These are phyloP conservation scores for Tetanocera ferruginea DNA, from an alignment of 2,888 invertebrate genomes.

Conservation along the genomic window DNA sequence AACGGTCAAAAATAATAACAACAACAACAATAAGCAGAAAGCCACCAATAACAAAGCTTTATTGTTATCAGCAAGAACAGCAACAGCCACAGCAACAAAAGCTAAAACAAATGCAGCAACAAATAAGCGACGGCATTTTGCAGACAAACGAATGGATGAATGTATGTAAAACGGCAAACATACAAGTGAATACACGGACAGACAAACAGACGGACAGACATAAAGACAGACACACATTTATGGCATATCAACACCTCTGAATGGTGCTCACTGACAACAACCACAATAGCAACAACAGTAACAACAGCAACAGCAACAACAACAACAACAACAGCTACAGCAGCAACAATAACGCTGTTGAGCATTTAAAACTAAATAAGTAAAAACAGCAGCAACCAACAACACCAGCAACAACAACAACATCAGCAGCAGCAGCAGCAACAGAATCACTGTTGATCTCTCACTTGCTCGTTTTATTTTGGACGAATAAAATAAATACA, in stretches of 20 bases:
- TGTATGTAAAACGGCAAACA: slow-evolving; percentile 23
- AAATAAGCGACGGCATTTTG: slow-evolving; percentile 20
- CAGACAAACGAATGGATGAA: slow-evolving; percentile 21
- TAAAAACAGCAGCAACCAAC: neutral
- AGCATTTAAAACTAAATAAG: slow-evolving; percentile 31
- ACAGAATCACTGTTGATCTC: slow-evolving; percentile 14
- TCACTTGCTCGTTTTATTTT: slow-evolving; percentile 13
- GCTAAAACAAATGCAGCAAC: neutral
- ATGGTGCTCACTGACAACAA: slow-evolving; percentile 32
- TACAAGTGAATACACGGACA: slow-evolving; percentile 47
- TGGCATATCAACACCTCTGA: neutral
- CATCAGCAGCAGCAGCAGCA: slow-evolving; percentile 10
- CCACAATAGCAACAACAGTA: slow-evolving; percentile 16
- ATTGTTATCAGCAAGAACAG: neutral
- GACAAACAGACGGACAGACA: neutral
- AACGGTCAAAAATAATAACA: neutral
- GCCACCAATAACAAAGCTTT: slow-evolving; percentile 19
- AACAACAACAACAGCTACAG: slow-evolving; percentile 14
- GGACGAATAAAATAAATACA: slow-evolving; percentile 1
- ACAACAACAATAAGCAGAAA: neutral
- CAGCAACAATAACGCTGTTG: neutral
- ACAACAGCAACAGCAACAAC: slow-evolving; percentile 1
- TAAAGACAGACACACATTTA: neutral
- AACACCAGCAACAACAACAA: slow-evolving; percentile 1
- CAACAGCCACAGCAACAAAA: neutral